These are phyloP conservation scores for Orthosia gracilis DNA, from an alignment of 2,888 invertebrate species.

Conservation along the genomic window DNA sequence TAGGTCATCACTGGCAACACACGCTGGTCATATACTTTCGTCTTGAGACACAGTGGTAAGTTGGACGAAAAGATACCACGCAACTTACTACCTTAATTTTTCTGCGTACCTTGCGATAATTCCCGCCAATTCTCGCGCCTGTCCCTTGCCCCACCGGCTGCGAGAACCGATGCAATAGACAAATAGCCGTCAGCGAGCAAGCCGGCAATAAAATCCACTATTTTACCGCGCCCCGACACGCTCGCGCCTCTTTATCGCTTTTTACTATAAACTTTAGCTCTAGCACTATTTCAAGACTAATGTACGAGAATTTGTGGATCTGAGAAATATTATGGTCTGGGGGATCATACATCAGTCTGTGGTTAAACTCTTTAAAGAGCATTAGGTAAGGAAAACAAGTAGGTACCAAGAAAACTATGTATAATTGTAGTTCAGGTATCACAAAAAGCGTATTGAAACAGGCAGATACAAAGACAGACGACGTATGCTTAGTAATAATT, in stretches of 20 bases:
- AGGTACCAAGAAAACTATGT: background rate
- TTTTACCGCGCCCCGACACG: conserved; percentile 77
- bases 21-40: too few relatives aligned
- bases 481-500: background rate
- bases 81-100: too few relatives aligned
- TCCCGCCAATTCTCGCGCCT: conserved; percentile 7
- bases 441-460: too few relatives aligned
- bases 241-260: conserved; percentile 70
- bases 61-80: too few relatives aligned
- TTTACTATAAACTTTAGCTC: conserved; percentile 65
- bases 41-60: too few relatives aligned
- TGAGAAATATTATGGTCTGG: conserved; percentile 38
- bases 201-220: conserved; percentile 76
- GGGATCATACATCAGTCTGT: background rate
- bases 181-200: conserved; percentile 77
- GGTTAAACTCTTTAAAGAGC: background rate
- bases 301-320: conserved; percentile 16
- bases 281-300: conserved; percentile 51
- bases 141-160: conserved; percentile 32
- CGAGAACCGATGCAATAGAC: conserved; percentile 72
- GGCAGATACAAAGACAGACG: background rate
- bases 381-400: background rate
- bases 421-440: too few relatives aligned
- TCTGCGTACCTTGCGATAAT: background rate
- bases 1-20: too few relatives aligned